These are phyloP conservation scores for Speoplatyrhinus poulsoni DNA, from an alignment of 2,113 vertebrate genomes.

Conservation along the genomic window DNA sequence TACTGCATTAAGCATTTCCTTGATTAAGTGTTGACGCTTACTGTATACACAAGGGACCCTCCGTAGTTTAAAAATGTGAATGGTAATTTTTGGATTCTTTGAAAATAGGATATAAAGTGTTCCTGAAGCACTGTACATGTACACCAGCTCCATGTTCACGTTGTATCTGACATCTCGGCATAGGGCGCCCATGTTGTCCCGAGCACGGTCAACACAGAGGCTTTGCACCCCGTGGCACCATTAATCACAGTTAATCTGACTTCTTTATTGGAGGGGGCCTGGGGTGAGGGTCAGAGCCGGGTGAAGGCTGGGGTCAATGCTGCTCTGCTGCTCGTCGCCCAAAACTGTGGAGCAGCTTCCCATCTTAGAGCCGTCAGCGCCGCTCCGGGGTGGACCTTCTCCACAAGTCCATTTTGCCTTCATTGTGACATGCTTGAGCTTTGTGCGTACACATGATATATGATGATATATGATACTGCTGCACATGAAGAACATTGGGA, in stretches of 20 bases:
- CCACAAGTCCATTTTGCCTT: not conserved
- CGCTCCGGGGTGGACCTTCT: not conserved
- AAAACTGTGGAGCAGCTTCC: conserved; percentile 2
- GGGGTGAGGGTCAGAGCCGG: conserved; percentile 33
- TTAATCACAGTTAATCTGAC: conserved; percentile 68
- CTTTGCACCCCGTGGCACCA: conserved; percentile 49
- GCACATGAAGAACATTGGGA: too few species aligned
- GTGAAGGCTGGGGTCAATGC: conserved; percentile 45
- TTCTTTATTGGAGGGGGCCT: conserved; percentile 59
- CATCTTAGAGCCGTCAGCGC: not conserved
- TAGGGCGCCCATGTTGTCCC: conserved; percentile 34
- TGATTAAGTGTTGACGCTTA: conserved; percentile 20
- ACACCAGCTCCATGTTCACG: too few species aligned
- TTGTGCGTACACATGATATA: too few species aligned
- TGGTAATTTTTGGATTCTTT: not conserved
- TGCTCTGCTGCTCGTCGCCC: conserved; percentile 19
- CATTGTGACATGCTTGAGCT: too few species aligned
- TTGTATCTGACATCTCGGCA: conserved; percentile 28
- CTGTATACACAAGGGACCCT: conserved; percentile 1
- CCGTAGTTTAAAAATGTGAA: not conserved
- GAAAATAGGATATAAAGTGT: not conserved
- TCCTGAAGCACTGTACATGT: too few species aligned
- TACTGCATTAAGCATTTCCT: not conserved
- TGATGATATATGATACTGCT: too few species aligned
- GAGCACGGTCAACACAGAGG: conserved; percentile 57